Evolutionary conservation across 2,113 vertebrate species (phyloP).

Genomic region (Lophius piscatorius): DNA sequence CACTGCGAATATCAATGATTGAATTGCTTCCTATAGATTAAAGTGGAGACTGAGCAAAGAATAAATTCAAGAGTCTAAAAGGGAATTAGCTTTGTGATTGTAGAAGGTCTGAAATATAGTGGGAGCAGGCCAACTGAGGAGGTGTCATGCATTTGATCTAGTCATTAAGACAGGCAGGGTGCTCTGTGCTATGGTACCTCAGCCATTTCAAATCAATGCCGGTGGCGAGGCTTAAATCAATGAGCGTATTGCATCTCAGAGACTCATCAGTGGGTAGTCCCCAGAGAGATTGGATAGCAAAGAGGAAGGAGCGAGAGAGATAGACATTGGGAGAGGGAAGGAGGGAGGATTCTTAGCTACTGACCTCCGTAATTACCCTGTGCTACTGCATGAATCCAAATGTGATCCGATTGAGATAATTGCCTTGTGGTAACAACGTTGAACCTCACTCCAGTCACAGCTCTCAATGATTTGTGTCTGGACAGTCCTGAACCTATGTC

Average conservation of each 20-base stretch:
- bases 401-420: constrained; percentile 79
- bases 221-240: constrained; percentile 78
- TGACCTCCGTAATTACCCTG: constrained; percentile 79
- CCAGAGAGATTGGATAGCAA: constrained; percentile 55
- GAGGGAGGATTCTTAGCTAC: constrained; percentile 57
- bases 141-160: constrained; percentile 77
- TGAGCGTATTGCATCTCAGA: constrained; percentile 77
- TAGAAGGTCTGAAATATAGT: constrained; percentile 53
- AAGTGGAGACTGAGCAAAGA: constrained; percentile 15
- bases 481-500: constrained; percentile 38
- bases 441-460: constrained; percentile 59
- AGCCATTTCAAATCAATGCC: constrained; percentile 80
- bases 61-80: constrained; percentile 35
- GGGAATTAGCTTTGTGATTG: constrained; percentile 62
- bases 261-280: constrained; percentile 74
- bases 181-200: constrained; percentile 64
- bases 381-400: constrained; percentile 77
- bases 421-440: constrained; percentile 71
- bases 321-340: constrained; percentile 37
- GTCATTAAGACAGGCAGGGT: constrained; percentile 73
- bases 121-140: constrained; percentile 44
- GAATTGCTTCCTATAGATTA: constrained; percentile 38
- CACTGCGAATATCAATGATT: constrained; percentile 16
- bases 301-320: constrained; percentile 46
- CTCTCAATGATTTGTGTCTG: constrained; percentile 34